phyloP scores from a whole-genome alignment of 2,113 vertebrate species.

The Pelecanoides urinatrix region DNA sequence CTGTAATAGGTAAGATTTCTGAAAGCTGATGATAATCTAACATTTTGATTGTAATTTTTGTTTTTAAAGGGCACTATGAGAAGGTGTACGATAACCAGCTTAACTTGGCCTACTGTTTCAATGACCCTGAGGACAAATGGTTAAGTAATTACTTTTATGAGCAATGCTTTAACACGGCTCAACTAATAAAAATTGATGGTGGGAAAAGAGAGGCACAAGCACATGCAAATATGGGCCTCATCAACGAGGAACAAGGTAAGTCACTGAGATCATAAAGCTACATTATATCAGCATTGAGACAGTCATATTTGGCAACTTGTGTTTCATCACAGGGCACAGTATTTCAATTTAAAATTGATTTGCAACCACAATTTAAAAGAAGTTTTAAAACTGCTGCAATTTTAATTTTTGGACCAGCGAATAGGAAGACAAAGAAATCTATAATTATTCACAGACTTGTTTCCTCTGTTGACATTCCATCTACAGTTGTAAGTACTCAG shows the following conservation, averaged over 20 bases:
- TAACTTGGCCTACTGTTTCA: conserved; percentile 78
- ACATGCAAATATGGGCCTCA: conserved; percentile 69
- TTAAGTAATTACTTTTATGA: conserved; percentile 80
- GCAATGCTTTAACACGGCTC: conserved; percentile 73
- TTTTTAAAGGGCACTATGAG: conserved; percentile 68
- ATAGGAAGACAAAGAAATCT: not conserved
- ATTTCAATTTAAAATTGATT: not conserved
- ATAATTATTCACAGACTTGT: not conserved
- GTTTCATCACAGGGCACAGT: not conserved
- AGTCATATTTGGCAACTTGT: not conserved
- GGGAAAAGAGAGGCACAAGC: conserved; percentile 80
- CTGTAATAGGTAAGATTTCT: not conserved
- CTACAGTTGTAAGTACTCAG: not conserved
- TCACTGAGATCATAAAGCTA: not conserved
- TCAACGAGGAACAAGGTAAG: conserved; percentile 79
- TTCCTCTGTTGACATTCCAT: not conserved
- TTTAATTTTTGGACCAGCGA: not conserved
- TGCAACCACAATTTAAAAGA: not conserved
- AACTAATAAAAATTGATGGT: conserved; percentile 71
- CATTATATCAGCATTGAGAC: not conserved
- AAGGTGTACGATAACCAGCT: conserved; percentile 79
- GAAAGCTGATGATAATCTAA: not conserved
- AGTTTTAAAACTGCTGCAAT: not conserved
- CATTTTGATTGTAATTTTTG: not conserved
- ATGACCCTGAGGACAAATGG: conserved; percentile 78